These are phyloP conservation scores for Creontiades dilutus DNA, from an alignment of 2,888 invertebrate genomes.

Conservation along the genomic window DNA sequence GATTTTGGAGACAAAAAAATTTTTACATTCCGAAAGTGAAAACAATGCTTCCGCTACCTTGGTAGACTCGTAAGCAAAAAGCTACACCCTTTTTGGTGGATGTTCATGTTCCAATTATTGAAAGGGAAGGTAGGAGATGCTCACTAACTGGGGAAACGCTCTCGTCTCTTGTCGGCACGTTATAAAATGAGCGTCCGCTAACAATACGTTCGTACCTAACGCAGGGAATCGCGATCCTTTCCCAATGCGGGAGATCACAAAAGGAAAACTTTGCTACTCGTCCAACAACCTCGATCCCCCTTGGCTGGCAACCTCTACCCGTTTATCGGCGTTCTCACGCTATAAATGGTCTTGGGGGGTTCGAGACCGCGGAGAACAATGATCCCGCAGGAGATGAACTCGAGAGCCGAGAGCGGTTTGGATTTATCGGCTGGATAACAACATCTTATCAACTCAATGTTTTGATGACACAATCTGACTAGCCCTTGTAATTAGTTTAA, in stretches of 20 bases:
- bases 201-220: not conserved
- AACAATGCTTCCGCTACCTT: too few relatives aligned
- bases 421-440: not conserved
- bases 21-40: too few relatives aligned
- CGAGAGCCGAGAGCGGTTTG: not conserved
- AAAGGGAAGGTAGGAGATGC: too few relatives aligned
- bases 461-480: not conserved
- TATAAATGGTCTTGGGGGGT: conserved; percentile 1
- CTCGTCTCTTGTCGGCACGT: too few relatives aligned
- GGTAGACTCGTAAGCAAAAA: too few relatives aligned
- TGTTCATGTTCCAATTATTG: too few relatives aligned
- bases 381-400: not conserved
- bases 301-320: too few relatives aligned
- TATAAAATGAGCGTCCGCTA: too few relatives aligned
- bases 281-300: not conserved
- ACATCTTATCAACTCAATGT: not conserved
- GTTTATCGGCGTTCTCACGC: not conserved
- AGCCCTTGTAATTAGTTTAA: not conserved
- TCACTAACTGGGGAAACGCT: too few relatives aligned
- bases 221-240: not conserved
- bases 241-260: conserved; percentile 9
- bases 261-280: not conserved
- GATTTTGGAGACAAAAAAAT: too few relatives aligned
- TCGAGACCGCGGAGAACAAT: not conserved
- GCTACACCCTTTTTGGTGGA: too few relatives aligned